Conservation (phyloP, 2,113 vertebrate genomes). For the Struthio camelus region DNA sequence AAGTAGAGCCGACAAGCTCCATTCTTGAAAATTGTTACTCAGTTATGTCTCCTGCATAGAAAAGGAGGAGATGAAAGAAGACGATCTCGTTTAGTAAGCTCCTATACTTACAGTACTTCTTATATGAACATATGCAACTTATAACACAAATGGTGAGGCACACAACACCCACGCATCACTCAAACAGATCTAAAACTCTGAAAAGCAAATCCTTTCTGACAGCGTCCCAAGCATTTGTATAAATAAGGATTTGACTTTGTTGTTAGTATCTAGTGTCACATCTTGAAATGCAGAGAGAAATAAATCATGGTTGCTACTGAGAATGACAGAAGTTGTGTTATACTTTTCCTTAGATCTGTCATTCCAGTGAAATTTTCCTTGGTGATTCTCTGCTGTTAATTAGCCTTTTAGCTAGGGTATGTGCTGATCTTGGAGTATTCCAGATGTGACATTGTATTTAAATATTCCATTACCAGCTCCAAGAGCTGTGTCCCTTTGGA, state of each 20-base stretch:
- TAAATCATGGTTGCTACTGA: not conserved
- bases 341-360: not conserved
- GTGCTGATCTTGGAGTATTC: not conserved
- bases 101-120: not conserved
- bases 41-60: conserved; percentile 27
- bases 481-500: not conserved
- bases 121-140: not conserved
- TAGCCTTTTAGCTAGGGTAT: not conserved
- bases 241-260: not conserved
- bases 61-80: not conserved
- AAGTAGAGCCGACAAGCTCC: conserved; percentile 84
- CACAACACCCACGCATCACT: not conserved
- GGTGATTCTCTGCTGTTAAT: not conserved
- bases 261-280: not conserved
- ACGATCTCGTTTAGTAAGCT: not conserved
- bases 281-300: not conserved
- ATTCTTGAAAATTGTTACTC: conserved; percentile 63
- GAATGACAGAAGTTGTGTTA: not conserved
- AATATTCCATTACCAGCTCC: not conserved
- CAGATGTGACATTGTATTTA: not conserved
- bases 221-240: not conserved
- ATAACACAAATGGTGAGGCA: not conserved
- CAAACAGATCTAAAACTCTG: not conserved
- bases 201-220: not conserved
- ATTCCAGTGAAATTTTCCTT: not conserved